Percentiles rank a stretch among this genome's conserved stretches.
These are phyloP conservation scores for Sebastes fasciatus DNA, from an alignment of 2,113 vertebrate genomes.

Conservation along the genomic window DNA sequence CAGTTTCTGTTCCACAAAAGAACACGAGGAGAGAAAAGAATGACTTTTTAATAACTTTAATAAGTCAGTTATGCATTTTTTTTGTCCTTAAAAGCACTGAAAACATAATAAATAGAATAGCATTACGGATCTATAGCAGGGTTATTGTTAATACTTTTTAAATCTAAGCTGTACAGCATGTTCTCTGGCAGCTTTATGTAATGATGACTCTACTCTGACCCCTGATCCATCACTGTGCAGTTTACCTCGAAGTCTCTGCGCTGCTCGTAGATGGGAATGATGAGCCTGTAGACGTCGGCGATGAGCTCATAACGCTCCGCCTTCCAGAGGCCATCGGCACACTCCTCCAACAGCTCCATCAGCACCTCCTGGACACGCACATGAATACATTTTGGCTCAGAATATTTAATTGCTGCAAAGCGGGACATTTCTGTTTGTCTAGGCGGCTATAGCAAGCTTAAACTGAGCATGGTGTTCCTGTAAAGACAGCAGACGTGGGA, in stretches of 20 bases:
- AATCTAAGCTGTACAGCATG: neutral
- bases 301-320: conserved; percentile 98
- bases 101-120: neutral
- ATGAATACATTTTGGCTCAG: neutral
- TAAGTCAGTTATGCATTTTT: neutral
- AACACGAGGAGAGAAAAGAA: neutral
- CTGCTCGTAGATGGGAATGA: conserved; percentile 97
- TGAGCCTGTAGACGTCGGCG: conserved; percentile 95
- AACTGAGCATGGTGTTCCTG: conserved; percentile 3
- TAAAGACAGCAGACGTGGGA: conserved; percentile 17
- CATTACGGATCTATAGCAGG: neutral
- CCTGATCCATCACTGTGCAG: neutral
- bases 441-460: neutral
- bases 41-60: neutral
- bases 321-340: conserved; percentile 97
- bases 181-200: neutral
- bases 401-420: neutral
- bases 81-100: neutral
- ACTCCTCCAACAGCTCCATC: conserved; percentile 96
- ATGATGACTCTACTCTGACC: neutral
- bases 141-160: neutral
- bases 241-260: conserved; percentile 97
- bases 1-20: conserved; percentile 87
- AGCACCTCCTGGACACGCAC: conserved; percentile 90
- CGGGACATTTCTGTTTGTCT: conserved; percentile 7